Evolutionary conservation across 2,113 vertebrate species (phyloP), one percentile per base, ranked within the genome.

Genomic region (Rhineura floridana): DNA sequence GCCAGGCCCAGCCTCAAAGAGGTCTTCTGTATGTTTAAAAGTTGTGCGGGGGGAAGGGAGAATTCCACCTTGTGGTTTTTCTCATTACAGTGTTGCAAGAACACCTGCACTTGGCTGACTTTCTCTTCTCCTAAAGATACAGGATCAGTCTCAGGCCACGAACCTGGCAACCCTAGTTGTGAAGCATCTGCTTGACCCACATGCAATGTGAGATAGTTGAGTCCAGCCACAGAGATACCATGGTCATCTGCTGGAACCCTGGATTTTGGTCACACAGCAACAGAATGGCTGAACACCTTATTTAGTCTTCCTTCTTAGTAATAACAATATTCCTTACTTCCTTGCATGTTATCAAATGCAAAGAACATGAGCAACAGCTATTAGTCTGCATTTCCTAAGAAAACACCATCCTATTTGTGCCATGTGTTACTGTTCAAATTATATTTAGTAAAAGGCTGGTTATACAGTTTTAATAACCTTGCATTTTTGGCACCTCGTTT

Each of bases 371-470:
- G 36, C 36, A 69, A 39, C n/a, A 59, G 36, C 19, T 17, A 72
- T 85, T 84, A 52, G 55, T n/a, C 33, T 85, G 77, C 15, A 69
- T 87, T 87, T 73, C 50, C 39, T 28, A 28, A 46, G 55, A 33
- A 73, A 85, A 73, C 75, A 70, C 82, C 42, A 50, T 75, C 44
- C 52, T 85, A 72, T 81, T 84, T 79, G 13, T 80, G 50, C 12
- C 52, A 62, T 85, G 36, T 79, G 36, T 33, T 83, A 70, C 52
- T 72, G 46, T 72, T 72, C 21, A 85, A 73, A 80, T 72, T 80
- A 80, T 80, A 89, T 84, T 89, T 70, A 89, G 87, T 5, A 72
- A 89, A 83, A 15, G 42, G 42, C 76, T 84, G 48, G 70, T 84
- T 89, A 59, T 79, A 70, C 83, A 80, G 76, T 79, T 39, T 72